These are phyloP conservation scores for Lepidocyrtinus sp. DNA, from an alignment of 2,888 invertebrate species.

Conservation along the genomic window DNA sequence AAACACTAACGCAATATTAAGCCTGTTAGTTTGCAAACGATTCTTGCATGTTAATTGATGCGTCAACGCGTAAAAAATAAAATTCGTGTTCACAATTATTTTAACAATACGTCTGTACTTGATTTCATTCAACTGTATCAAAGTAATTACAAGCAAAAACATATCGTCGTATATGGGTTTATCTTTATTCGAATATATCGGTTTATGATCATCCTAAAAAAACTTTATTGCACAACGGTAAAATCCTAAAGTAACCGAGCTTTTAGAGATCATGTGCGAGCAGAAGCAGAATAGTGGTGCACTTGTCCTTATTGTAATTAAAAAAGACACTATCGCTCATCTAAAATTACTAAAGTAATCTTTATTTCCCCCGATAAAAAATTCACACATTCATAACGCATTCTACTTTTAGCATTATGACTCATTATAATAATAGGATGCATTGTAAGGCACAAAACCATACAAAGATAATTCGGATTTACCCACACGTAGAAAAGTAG, in stretches of 20 bases:
- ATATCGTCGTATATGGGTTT: too few relatives aligned
- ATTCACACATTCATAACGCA: conserved; percentile 33
- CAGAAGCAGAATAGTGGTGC: not conserved
- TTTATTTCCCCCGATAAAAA: conserved; percentile 22
- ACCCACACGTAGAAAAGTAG: not conserved
- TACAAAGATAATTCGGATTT: conserved; percentile 3
- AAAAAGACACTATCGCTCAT: conserved; percentile 28
- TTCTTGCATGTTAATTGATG: not conserved
- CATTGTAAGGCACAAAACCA: not conserved
- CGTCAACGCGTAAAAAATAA: too few relatives aligned
- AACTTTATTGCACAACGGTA: too few relatives aligned
- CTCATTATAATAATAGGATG: conserved; percentile 4
- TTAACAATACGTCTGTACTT: too few relatives aligned
- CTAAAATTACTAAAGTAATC: conserved; percentile 37
- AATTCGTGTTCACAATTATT: too few relatives aligned
- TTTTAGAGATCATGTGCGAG: not conserved
- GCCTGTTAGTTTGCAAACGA: not conserved
- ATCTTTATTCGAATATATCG: too few relatives aligned
- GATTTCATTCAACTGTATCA: too few relatives aligned
- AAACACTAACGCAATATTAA: not conserved
- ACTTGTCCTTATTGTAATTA: conserved; percentile 32
- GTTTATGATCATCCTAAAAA: too few relatives aligned
- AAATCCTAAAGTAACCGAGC: too few relatives aligned
- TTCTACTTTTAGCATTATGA: not conserved
- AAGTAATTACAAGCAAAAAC: too few relatives aligned